Evolutionary conservation across 2,113 vertebrate genomes (phyloP).

Genomic region (Phasianus colchicus): DNA sequence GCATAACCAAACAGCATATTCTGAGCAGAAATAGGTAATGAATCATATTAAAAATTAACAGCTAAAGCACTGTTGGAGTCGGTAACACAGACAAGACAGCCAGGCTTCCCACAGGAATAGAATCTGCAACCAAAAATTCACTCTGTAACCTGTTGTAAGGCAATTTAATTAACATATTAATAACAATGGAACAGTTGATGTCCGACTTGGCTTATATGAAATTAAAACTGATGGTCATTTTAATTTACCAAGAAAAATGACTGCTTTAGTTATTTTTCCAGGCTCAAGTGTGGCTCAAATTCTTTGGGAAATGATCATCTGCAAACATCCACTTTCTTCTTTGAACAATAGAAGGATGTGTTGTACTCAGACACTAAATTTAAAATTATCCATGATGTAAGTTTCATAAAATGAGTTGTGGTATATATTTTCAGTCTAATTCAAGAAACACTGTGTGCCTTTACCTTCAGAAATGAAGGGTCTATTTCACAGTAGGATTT

Average conservation of each 20-base stretch:
- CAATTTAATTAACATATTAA: background rate
- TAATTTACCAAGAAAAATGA: background rate
- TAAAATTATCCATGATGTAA: background rate
- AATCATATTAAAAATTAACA: background rate
- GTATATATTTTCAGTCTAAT: background rate
- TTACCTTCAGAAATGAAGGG: background rate
- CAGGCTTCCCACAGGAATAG: background rate
- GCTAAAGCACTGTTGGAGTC: background rate
- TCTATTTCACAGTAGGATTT: background rate
- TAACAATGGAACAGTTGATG: background rate
- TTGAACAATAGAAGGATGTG: background rate
- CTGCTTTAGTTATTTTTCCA: background rate
- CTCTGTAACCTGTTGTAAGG: background rate
- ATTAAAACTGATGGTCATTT: background rate
- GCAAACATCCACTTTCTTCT: background rate
- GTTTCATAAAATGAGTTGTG: background rate
- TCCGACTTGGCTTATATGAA: background rate
- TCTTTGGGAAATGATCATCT: background rate
- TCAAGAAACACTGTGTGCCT: background rate
- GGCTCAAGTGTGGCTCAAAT: background rate
- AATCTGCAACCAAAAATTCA: background rate
- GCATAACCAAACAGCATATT: background rate
- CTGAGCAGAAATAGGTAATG: background rate
- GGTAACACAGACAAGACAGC: background rate
- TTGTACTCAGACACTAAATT: background rate